Evolutionary conservation across 2,888 invertebrate species (phyloP).

Genomic region (Gonocerus acuteangulatus): DNA sequence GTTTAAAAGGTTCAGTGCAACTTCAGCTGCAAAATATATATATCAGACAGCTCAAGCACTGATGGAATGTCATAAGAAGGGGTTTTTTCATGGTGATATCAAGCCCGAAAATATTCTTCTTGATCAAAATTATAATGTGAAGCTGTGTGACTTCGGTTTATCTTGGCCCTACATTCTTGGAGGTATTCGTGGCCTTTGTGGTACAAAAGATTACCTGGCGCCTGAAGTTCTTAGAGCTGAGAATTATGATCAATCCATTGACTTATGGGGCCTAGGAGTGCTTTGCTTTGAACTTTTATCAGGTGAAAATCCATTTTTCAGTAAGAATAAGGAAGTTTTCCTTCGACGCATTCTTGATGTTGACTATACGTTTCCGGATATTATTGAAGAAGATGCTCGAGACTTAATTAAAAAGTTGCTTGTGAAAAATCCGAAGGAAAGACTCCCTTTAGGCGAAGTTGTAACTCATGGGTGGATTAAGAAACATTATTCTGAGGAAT

Average conservation of each 20-base stretch:
- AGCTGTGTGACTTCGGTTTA: not conserved
- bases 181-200: not conserved
- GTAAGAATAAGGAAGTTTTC: not conserved
- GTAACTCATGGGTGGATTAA: too few relatives aligned
- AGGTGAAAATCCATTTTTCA: not conserved
- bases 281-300: not conserved
- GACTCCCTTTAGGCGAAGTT: too few relatives aligned
- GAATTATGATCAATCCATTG: not conserved
- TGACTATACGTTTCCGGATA: not conserved
- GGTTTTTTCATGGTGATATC: not conserved
- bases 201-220: not conserved
- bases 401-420: too few relatives aligned
- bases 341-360: not conserved
- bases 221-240: not conserved
- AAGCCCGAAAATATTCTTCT: not conserved
- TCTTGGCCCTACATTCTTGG: not conserved
- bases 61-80: not conserved
- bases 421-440: too few relatives aligned
- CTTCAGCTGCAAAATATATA: not conserved
- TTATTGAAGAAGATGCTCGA: not conserved
- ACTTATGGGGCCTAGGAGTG: not conserved
- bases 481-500: too few relatives aligned
- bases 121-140: not conserved
- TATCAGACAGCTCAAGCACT: not conserved
- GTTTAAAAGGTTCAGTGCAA: not conserved